These are phyloP conservation scores for Ivindomyrus marchei DNA, from an alignment of 2,113 vertebrate species.

Conservation along the genomic window DNA sequence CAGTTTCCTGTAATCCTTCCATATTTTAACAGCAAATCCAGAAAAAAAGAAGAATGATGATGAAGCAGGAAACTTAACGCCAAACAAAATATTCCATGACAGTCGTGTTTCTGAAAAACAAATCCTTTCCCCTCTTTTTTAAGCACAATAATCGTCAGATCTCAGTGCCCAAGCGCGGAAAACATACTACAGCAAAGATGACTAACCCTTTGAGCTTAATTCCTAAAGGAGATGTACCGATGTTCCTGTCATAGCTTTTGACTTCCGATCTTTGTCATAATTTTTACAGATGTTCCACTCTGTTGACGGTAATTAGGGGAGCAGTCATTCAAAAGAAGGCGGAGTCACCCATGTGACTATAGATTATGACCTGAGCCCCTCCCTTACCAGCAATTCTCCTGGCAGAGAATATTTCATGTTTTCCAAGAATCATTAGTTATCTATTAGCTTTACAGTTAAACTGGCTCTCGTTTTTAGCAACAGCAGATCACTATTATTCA, in stretches of 20 bases:
- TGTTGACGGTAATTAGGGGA: constrained; percentile 49
- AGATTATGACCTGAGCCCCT: constrained; percentile 37
- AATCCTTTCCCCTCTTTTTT: not conserved
- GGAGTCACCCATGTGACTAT: constrained; percentile 30
- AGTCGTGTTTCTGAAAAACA: not conserved
- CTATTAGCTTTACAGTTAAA: not conserved
- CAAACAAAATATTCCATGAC: not conserved
- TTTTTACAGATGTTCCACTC: constrained; percentile 52
- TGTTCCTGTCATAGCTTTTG: constrained; percentile 31
- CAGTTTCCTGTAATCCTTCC: not conserved
- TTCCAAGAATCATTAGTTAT: not conserved
- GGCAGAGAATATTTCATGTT: not conserved
- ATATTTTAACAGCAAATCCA: not conserved
- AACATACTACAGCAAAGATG: constrained; percentile 36
- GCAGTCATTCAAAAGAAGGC: constrained; percentile 45
- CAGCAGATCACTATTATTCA: not conserved
- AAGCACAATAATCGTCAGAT: not conserved
- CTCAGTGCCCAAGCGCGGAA: not conserved
- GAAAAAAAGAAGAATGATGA: not conserved
- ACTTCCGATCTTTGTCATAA: constrained; percentile 50
- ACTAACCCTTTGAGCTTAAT: constrained; percentile 35
- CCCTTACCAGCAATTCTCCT: not conserved
- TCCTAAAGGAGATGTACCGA: constrained; percentile 41
- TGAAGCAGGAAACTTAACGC: not conserved
- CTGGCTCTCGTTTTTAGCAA: not conserved